A percentile compares a stretch with the other conserved stretches of the same genome.
phyloP scores from a whole-genome alignment of 1,140 invertebrate species.

The Euura lappo region DNA sequence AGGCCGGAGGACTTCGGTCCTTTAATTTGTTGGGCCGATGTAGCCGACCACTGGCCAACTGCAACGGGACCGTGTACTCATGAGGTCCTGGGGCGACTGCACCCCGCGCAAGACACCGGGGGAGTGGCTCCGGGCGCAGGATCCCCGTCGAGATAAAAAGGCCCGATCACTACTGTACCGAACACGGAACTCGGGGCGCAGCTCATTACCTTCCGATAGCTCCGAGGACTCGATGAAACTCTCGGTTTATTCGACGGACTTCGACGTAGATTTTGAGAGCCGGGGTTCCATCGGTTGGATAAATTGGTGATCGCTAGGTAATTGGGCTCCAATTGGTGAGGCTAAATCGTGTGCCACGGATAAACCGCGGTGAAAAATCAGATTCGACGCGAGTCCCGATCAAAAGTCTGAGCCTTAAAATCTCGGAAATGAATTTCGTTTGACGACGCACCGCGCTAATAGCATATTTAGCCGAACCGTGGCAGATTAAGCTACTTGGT shows the following conservation, averaged over 20 bases:
- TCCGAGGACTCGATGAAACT: neutral
- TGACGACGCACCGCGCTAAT: neutral
- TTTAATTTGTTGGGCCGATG: conserved; percentile 43
- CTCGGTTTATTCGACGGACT: neutral
- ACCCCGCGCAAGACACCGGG: neutral
- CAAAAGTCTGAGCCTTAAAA: neutral
- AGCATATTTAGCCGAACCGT: conserved; percentile 12
- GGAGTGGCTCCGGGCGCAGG: neutral
- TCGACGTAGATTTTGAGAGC: neutral
- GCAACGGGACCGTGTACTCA: conserved; percentile 6
- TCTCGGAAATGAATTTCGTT: neutral
- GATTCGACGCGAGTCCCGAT: neutral
- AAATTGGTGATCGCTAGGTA: neutral
- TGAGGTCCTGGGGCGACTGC: neutral
- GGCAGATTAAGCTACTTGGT: conserved; percentile 11
- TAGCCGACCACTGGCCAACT: conserved; percentile 26
- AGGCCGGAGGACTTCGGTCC: conserved; percentile 31
- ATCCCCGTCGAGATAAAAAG: conserved; percentile 1
- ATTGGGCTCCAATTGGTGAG: neutral
- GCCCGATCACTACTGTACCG: neutral
- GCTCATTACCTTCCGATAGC: neutral
- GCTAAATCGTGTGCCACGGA: neutral
- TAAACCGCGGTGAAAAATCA: conserved; percentile 1
- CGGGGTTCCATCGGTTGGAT: neutral
- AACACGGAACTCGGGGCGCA: neutral